Percentiles rank a stretch among this genome's conserved stretches.
These are phyloP conservation scores for Rhagophthalmus giganteus DNA, from an alignment of 2,888 invertebrate species.

Conservation along the genomic window DNA sequence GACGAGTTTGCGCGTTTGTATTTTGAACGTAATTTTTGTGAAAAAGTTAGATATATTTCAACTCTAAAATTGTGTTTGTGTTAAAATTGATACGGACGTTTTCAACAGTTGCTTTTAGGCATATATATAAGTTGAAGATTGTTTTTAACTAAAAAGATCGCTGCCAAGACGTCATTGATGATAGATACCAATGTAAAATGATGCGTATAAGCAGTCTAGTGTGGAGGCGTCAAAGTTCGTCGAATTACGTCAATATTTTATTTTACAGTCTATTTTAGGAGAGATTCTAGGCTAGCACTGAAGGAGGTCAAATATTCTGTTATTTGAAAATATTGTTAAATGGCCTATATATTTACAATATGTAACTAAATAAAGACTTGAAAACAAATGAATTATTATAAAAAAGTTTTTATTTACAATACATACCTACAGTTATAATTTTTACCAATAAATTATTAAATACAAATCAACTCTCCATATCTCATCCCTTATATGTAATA, in stretches of 20 bases:
- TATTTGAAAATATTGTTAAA: neutral
- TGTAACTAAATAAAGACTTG: neutral
- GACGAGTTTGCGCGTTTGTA: no score
- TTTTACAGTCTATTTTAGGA: constrained; percentile 42
- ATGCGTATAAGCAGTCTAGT: neutral
- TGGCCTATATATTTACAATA: neutral
- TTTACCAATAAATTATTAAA: neutral
- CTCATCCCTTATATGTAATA: no score
- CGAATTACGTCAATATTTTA: constrained; percentile 38
- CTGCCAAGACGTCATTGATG: neutral
- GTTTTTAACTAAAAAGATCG: neutral
- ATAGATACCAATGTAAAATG: neutral
- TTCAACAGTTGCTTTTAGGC: no score
- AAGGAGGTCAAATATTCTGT: constrained; percentile 19
- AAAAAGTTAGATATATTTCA: no score
- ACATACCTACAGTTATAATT: neutral
- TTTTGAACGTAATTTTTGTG: no score
- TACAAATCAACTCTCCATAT: no score
- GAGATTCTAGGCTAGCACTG: constrained; percentile 38
- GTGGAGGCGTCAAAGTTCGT: constrained; percentile 33
- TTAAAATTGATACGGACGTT: no score
- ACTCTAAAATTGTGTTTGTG: no score
- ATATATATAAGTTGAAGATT: no score
- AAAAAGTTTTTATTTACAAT: neutral
- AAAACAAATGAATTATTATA: no score